Conservation (phyloP, 35 echinoderm and acorn worm species). For the Apostichopus californicus region DNA sequence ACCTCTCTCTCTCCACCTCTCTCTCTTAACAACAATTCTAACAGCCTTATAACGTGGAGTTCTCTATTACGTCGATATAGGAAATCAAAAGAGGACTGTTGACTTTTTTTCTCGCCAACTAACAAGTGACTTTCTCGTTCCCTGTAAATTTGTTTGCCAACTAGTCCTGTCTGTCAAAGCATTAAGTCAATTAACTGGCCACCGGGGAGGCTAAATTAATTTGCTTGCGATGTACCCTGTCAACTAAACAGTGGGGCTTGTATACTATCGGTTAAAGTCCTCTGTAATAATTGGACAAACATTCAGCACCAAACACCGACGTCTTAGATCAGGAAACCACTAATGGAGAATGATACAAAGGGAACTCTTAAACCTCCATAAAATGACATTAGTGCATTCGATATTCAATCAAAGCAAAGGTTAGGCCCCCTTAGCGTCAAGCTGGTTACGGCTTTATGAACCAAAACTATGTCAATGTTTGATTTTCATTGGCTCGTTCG, state of each 20-base stretch:
- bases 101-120: conserved; percentile 22
- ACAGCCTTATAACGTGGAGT: not conserved
- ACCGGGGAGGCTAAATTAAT: conserved; percentile 45
- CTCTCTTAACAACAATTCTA: not conserved
- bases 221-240: conserved; percentile 23
- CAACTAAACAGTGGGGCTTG: not conserved
- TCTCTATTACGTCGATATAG: not conserved
- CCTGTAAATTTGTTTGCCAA: conserved; percentile 42
- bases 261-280: not conserved
- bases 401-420: conserved; percentile 37
- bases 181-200: conserved; percentile 48
- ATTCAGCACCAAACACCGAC: not conserved
- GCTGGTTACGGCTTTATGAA: conserved; percentile 2
- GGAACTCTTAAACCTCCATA: not conserved
- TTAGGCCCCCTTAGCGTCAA: not conserved
- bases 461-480: conserved; percentile 32
- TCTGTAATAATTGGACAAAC: conserved; percentile 20
- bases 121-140: conserved; percentile 45
- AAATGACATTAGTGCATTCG: conserved; percentile 31
- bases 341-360: conserved; percentile 48
- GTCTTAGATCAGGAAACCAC: conserved; percentile 12
- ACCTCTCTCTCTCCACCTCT: not conserved
- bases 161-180: conserved; percentile 16
- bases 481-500: conserved; percentile 13
- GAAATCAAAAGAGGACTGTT: conserved; percentile 18